Conservation (phyloP, 2,888 invertebrate genomes). For the Drosophila borborema region DNA sequence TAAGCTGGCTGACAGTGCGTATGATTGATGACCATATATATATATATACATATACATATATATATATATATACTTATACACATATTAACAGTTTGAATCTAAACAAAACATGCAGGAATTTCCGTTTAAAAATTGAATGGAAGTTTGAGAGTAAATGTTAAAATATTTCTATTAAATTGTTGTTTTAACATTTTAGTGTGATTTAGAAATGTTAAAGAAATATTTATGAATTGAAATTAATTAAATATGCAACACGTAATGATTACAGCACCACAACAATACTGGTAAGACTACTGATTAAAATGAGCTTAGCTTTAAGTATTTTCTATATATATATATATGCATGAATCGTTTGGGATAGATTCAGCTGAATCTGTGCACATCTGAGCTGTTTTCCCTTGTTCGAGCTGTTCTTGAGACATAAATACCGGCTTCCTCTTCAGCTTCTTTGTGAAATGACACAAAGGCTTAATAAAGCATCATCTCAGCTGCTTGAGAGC, state of each 20-base stretch:
- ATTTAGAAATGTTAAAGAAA: constrained; percentile 14
- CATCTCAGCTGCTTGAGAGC: constrained; percentile 12
- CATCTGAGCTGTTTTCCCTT: not conserved
- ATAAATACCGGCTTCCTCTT: constrained; percentile 18
- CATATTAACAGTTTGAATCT: not conserved
- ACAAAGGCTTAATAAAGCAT: not conserved
- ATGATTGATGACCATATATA: constrained; percentile 65
- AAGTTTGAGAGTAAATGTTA: not conserved
- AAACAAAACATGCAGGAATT: not conserved
- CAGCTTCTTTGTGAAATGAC: constrained; percentile 7
- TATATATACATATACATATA: not conserved
- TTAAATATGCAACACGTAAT: constrained; percentile 68
- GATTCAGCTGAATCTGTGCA: not conserved
- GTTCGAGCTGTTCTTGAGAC: constrained; percentile 17
- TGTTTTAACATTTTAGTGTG: constrained; percentile 5
- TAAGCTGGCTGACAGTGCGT: constrained; percentile 54
- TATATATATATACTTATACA: not conserved
- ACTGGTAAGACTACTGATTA: constrained; percentile 69
- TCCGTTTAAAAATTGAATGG: not conserved
- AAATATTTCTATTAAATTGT: not conserved
- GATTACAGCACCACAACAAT: constrained; percentile 69
- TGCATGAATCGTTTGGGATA: not conserved
- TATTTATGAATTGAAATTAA: constrained; percentile 14
- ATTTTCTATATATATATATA: not conserved
- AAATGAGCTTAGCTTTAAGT: not conserved